Percentiles rank a stretch among this genome's conserved stretches.
phyloP scores from a whole-genome alignment of 2,797 vertebrate species.

The Gila robusta region DNA sequence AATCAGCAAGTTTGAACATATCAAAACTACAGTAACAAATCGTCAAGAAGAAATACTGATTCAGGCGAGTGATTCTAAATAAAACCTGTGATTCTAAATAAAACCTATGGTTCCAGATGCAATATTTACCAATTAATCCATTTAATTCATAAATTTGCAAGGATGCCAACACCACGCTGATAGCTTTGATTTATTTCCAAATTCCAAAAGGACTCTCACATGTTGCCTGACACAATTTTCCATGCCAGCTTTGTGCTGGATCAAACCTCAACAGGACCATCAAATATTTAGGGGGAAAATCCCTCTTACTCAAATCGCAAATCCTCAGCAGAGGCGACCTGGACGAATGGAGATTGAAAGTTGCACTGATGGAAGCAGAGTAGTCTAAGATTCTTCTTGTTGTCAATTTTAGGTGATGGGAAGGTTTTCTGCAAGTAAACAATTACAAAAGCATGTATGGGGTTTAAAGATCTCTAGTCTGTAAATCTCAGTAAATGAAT shows the following conservation, averaged over 20 bases:
- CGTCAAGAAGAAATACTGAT: not conserved
- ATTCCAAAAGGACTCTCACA: slow-evolving; percentile 37
- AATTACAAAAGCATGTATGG: slow-evolving; percentile 6
- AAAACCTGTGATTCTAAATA: slow-evolving; percentile 26
- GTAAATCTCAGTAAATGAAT: not conserved
- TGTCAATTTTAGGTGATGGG: not conserved
- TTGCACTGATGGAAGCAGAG: not conserved
- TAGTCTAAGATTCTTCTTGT: slow-evolving; percentile 13
- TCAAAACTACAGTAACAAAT: not conserved
- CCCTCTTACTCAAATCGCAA: slow-evolving; percentile 42
- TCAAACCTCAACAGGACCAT: slow-evolving; percentile 49
- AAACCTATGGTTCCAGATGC: slow-evolving; percentile 17
- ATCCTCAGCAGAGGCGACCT: slow-evolving; percentile 20
- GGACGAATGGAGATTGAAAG: not conserved
- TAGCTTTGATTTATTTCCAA: slow-evolving; percentile 48
- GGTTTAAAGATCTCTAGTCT: not conserved
- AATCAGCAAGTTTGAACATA: slow-evolving; percentile 7
- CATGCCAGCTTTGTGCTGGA: slow-evolving; percentile 40
- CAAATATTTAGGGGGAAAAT: slow-evolving; percentile 54
- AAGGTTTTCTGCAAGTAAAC: not conserved
- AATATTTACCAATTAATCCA: slow-evolving; percentile 33
- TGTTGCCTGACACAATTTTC: slow-evolving; percentile 49
- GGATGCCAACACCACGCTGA: slow-evolving; percentile 22
- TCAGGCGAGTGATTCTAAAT: slow-evolving; percentile 10
- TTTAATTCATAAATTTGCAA: slow-evolving; percentile 41